Evolutionary conservation across 2,888 invertebrate genomes (phyloP), one percentile per base, ranked within the genome.

Genomic region (Xylota sylvarum): DNA sequence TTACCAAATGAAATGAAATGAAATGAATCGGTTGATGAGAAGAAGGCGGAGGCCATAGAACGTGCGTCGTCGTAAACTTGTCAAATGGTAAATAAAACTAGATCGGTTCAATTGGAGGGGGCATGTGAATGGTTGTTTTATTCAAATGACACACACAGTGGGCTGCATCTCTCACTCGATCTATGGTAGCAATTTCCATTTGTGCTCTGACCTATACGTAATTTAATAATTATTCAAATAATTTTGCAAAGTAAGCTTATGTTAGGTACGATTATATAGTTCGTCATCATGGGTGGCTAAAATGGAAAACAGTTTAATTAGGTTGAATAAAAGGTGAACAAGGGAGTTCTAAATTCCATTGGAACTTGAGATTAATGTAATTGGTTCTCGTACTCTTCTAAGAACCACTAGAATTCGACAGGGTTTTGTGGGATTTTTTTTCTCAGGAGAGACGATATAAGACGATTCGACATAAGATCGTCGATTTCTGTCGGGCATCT

Each of bases 21-120:
- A 58, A 17, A 30, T n/a, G n/a, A n/a, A n/a, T n/a, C 19, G n/a
- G 37, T 17, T 69, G 58, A 56, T 17, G 37, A 23, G 23, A 70
- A 40, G 50, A 60, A 52, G 40, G 23, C 52, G 60, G 55, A 70
- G 69, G 46, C 40, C 69, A 43, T 60, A 56, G 65, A 60, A 70
- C 67, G 52, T 27, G 4, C 14, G 14, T 43, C 14, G 43, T 56
- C 60, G 82, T 65, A 52, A 69, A 62, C 67, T 70, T 84, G 74
- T 76, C 80, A 74, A 74, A 50, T 69, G 10, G 23, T n/a, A 27
- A 19, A 27, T 58, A 78, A 43, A 84, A 84, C 56, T 84, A 85
- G 85, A 81, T 81, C 85, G 73, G 76, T 81, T 81, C 76, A 85
- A 85, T 81, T 80, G 85, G 52, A 76, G 74, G 80, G 80, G 74